A percentile compares a stretch with the other conserved stretches of the same genome.
Conservation (phyloP, 2,888 invertebrate species). For the Xiphydria camelus region DNA sequence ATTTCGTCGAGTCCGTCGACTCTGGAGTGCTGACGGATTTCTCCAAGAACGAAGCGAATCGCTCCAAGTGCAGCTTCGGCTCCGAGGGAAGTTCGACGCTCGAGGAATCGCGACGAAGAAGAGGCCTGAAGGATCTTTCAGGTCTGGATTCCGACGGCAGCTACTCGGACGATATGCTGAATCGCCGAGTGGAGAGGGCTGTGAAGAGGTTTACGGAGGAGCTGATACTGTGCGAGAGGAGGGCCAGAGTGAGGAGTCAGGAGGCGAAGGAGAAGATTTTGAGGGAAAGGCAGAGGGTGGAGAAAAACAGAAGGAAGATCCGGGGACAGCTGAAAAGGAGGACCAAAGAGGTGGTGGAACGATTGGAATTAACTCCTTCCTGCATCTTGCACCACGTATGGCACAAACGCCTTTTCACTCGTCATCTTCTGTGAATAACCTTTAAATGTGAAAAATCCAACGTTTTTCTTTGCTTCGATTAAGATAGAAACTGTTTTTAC, state of each 20-base stretch:
- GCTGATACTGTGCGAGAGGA: slow-evolving; percentile 33
- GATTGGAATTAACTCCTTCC: too few species aligned
- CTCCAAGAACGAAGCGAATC: slow-evolving; percentile 6
- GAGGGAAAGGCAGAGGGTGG: too few species aligned
- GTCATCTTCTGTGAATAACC: too few species aligned
- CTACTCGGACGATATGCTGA: slow-evolving; percentile 33
- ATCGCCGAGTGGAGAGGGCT: slow-evolving; percentile 34
- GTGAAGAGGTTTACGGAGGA: slow-evolving; percentile 36
- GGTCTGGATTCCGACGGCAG: slow-evolving; percentile 5
- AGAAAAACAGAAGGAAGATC: slow-evolving; percentile 1
- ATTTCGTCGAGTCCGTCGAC: slow-evolving; percentile 10
- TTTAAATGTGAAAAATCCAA: too few species aligned
- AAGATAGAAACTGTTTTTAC: too few species aligned
- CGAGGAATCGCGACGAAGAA: neutral
- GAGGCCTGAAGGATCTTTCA: neutral
- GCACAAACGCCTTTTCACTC: too few species aligned
- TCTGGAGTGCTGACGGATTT: slow-evolving; percentile 10
- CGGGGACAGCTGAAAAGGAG: too few species aligned
- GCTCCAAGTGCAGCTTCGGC: neutral
- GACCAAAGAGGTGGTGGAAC: too few species aligned
- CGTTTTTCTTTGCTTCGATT: too few species aligned
- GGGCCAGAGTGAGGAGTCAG: slow-evolving; percentile 8
- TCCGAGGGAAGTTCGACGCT: neutral
- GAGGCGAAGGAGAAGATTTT: too few species aligned
- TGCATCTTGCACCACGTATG: too few species aligned